Percentiles rank a stretch among this genome's conserved stretches.
Conservation (phyloP, 2,113 vertebrate genomes). For the Aviceda subcristata region DNA sequence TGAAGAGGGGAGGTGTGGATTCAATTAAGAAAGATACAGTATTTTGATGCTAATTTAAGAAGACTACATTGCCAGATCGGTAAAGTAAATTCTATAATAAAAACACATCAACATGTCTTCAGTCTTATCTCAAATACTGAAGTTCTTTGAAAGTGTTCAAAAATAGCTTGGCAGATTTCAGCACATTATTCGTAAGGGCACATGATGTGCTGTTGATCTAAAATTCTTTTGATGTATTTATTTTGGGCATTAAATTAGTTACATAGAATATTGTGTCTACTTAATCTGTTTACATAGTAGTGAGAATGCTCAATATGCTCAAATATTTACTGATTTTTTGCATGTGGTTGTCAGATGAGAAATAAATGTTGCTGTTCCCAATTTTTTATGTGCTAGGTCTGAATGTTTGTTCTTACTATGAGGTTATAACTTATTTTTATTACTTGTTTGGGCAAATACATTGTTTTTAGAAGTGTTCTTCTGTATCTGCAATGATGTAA, state of each 20-base stretch:
- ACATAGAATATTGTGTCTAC: conserved; percentile 15
- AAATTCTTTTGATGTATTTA: conserved; percentile 61
- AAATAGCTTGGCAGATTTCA: conserved; percentile 60
- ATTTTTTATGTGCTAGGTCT: background rate
- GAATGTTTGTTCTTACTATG: background rate
- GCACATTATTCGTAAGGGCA: background rate
- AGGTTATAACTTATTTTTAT: background rate
- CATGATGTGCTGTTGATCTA: conserved; percentile 25
- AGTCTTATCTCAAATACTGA: background rate
- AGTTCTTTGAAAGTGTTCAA: conserved; percentile 51
- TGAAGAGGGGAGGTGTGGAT: background rate
- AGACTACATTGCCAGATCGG: background rate
- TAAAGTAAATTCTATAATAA: background rate
- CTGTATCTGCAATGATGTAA: background rate
- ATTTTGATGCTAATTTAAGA: background rate
- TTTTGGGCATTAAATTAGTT: conserved; percentile 23
- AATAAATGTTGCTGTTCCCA: background rate
- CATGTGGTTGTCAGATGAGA: background rate
- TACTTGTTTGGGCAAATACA: background rate
- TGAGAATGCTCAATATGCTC: background rate
- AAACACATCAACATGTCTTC: conserved; percentile 11
- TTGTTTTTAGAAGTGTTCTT: background rate
- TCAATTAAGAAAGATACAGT: background rate
- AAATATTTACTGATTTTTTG: conserved; percentile 43
- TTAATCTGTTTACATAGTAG: conserved; percentile 26